Evolutionary conservation across 2,113 vertebrate species (phyloP).

Genomic region (Fukomys damarensis): DNA sequence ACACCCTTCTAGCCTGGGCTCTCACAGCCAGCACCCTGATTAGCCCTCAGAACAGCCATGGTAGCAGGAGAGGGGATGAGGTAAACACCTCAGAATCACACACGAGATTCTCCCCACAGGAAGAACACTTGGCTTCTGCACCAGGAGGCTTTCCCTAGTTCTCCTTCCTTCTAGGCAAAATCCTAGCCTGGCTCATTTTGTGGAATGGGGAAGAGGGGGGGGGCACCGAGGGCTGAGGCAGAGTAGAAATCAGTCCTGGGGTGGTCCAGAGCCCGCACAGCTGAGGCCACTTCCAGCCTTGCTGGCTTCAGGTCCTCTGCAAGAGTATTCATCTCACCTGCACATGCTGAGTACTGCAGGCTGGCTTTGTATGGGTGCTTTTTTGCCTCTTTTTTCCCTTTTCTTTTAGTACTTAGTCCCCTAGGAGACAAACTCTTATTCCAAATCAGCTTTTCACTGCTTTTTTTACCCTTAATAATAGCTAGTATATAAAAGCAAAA

Average conservation of each 20-base stretch:
- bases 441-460: constrained; percentile 26
- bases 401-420: not conserved
- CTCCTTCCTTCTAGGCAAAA: not conserved
- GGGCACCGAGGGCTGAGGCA: accelerated
- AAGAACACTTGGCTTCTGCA: not conserved
- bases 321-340: not conserved
- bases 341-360: not conserved
- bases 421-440: not conserved
- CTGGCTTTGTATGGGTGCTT: not conserved
- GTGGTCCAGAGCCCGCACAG: not conserved
- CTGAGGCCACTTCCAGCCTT: accelerated
- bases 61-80: not conserved
- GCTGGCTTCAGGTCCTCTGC: not conserved
- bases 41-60: not conserved
- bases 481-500: not conserved
- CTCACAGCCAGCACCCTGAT: not conserved
- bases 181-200: not conserved
- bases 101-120: not conserved
- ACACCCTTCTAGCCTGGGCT: not conserved
- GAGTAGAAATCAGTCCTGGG: not conserved
- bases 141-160: not conserved
- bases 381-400: not conserved
- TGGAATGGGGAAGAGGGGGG: too few species aligned
- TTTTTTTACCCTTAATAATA: not conserved
- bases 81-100: not conserved